Conservation (phyloP, 2,797 vertebrate species). For the Sebastes diaconus region DNA sequence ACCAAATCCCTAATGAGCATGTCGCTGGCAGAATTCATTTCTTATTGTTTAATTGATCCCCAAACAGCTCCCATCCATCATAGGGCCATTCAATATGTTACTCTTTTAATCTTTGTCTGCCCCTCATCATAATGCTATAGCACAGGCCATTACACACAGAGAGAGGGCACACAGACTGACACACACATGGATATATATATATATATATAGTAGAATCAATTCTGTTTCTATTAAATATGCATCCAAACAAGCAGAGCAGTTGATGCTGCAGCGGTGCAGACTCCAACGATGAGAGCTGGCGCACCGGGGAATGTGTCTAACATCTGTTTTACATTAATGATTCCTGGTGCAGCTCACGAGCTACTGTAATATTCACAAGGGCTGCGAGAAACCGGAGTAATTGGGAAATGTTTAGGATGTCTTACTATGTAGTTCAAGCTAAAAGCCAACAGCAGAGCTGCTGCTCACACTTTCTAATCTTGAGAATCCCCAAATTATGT, state of each 20-base stretch:
- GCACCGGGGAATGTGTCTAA: constrained; percentile 62
- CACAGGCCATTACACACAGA: constrained; percentile 70
- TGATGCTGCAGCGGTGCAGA: constrained; percentile 49
- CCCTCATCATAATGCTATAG: constrained; percentile 76
- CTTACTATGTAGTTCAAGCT: constrained; percentile 39
- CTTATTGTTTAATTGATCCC: constrained; percentile 84
- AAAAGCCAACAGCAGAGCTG: constrained; percentile 21
- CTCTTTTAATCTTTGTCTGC: constrained; percentile 72
- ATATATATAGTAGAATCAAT: constrained; percentile 14
- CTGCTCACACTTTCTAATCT: constrained; percentile 10
- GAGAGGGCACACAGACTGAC: neutral
- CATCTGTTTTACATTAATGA: constrained; percentile 79
- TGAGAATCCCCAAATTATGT: constrained; percentile 26
- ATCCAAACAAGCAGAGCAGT: constrained; percentile 59
- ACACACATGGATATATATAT: neutral
- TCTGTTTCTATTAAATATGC: constrained; percentile 57
- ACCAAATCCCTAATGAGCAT: constrained; percentile 81
- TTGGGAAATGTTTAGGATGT: constrained; percentile 67
- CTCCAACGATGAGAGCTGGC: constrained; percentile 39
- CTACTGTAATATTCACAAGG: constrained; percentile 74
- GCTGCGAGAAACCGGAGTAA: constrained; percentile 53
- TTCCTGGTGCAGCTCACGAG: constrained; percentile 52
- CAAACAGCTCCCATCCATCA: constrained; percentile 82
- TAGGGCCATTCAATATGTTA: constrained; percentile 72
- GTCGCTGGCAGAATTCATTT: constrained; percentile 82